Evolutionary conservation across 2,797 vertebrate genomes (phyloP).

Genomic region (Tenualosa ilisha): DNA sequence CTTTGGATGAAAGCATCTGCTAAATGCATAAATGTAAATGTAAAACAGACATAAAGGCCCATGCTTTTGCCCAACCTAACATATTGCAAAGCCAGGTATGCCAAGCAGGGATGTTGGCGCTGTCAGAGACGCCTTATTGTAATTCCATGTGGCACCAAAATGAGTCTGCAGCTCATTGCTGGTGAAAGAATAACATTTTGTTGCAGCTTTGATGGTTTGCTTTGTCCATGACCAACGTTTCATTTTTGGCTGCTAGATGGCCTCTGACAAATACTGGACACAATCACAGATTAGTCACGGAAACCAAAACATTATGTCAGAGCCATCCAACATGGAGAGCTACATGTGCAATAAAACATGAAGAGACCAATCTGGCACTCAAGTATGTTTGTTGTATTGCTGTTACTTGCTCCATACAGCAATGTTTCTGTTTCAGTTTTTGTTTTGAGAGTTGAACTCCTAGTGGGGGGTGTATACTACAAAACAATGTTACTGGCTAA

Average conservation of each 20-base stretch:
- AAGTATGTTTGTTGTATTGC: neutral
- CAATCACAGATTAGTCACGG: neutral
- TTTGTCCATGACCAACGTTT: neutral
- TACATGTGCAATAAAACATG: neutral
- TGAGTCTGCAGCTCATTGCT: too few species aligned
- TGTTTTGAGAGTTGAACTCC: neutral
- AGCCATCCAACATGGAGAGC: neutral
- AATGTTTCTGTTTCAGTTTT: neutral
- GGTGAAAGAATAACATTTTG: too few species aligned
- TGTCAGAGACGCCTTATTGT: too few species aligned
- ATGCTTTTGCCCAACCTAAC: too few species aligned
- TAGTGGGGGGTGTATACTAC: neutral
- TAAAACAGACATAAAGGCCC: too few species aligned
- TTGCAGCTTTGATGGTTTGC: neutral
- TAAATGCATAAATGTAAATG: too few species aligned
- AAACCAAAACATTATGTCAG: slow-evolving; percentile 3
- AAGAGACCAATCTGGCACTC: neutral
- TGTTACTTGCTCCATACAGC: neutral
- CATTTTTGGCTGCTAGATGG: neutral
- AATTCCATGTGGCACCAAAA: too few species aligned
- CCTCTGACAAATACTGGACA: neutral
- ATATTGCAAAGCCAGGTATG: too few species aligned
- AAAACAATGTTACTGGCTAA: too few species aligned
- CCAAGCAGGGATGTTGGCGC: too few species aligned
- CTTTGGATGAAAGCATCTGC: too few species aligned